Percentiles rank a stretch among this genome's conserved stretches.
phyloP scores from a whole-genome alignment of 2,113 vertebrate species.

The Orientallactaga bullata region DNA sequence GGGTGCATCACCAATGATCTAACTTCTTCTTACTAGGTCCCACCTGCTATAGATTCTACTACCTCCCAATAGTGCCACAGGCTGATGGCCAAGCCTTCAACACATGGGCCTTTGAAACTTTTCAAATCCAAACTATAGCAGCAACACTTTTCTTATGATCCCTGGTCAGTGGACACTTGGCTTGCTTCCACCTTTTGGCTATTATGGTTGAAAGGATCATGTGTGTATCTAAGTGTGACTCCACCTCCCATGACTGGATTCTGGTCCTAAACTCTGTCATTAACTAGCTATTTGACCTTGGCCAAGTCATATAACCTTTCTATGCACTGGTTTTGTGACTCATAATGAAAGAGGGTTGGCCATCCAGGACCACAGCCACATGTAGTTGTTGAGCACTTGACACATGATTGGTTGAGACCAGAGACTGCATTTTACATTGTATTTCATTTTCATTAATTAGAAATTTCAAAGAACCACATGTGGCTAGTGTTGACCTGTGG shows the following conservation, averaged over 20 bases:
- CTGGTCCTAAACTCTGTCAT: not conserved
- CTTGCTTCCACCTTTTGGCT: not conserved
- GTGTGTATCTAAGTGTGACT: not conserved
- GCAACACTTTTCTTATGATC: not conserved
- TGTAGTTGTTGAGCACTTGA: not conserved
- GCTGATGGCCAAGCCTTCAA: not conserved
- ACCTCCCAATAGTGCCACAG: not conserved
- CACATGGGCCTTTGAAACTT: not conserved
- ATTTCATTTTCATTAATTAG: conserved; percentile 36
- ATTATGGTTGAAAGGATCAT: not conserved
- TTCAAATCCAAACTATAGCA: not conserved
- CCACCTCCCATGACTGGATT: not conserved
- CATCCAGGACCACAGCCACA: not conserved
- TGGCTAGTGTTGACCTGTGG: not conserved
- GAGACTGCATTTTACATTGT: not conserved
- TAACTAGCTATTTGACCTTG: not conserved
- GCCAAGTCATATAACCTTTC: not conserved
- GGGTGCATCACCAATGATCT: not conserved
- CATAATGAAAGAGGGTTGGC: not conserved
- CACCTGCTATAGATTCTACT: not conserved
- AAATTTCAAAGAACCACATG: not conserved
- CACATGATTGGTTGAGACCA: not conserved
- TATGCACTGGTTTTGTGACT: not conserved
- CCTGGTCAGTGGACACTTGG: not conserved
- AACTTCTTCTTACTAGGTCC: not conserved